A percentile compares a stretch with the other conserved stretches of the same genome.
phyloP scores from a whole-genome alignment of 2,113 vertebrate genomes.

The Syngnathus floridae region DNA sequence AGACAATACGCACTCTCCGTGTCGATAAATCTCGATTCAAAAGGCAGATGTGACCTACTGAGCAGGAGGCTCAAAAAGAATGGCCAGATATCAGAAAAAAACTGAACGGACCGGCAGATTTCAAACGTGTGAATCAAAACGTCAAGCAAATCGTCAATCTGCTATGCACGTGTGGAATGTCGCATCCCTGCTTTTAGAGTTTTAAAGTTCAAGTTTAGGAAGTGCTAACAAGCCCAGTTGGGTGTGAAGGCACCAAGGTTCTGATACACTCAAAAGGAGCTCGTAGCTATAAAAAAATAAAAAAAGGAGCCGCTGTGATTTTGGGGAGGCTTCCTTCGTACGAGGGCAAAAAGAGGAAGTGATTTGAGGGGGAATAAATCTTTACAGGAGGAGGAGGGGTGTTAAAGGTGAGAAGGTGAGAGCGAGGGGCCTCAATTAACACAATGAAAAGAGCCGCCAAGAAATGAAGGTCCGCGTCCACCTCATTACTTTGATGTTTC shows the following conservation, averaged over 20 bases:
- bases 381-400: constrained; percentile 15
- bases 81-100: constrained; percentile 29
- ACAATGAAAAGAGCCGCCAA: constrained; percentile 59
- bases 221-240: constrained; percentile 27
- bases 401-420: constrained; percentile 8
- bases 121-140: constrained; percentile 28
- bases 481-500: constrained; percentile 57
- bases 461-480: constrained; percentile 48
- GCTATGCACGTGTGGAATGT: constrained; percentile 26
- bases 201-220: constrained; percentile 18
- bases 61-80: background rate
- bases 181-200: constrained; percentile 12
- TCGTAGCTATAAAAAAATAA: constrained; percentile 31
- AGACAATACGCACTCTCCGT: background rate
- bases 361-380: constrained; percentile 56
- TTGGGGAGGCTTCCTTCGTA: constrained; percentile 35
- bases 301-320: constrained; percentile 29
- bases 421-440: constrained; percentile 57
- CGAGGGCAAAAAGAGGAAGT: constrained; percentile 43
- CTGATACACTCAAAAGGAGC: constrained; percentile 39
- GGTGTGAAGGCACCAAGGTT: constrained; percentile 20
- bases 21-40: background rate
- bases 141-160: constrained; percentile 8
- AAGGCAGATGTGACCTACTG: background rate
- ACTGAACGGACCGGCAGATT: constrained; percentile 4